Conservation (phyloP, 2,888 invertebrate species). For the Melanostoma mellinum region DNA sequence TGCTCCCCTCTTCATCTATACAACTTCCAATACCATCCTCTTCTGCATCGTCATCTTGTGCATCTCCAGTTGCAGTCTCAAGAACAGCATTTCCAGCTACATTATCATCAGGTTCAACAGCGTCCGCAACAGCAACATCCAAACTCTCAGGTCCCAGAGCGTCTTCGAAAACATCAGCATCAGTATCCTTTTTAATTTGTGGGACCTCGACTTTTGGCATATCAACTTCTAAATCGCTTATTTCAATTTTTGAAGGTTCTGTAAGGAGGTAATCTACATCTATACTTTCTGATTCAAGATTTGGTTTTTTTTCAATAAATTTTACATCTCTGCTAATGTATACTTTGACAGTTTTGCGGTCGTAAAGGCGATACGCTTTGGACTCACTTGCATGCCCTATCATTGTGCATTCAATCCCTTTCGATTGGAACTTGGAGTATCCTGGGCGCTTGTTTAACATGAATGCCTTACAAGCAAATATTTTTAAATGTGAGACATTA, state of each 20-base stretch:
- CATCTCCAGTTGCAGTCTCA: not conserved
- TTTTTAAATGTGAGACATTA: conserved; percentile 17
- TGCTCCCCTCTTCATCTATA: conserved; percentile 13
- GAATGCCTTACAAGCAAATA: conserved; percentile 22
- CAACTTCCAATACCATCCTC: conserved; percentile 1
- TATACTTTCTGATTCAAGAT: not conserved
- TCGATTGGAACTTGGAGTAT: conserved; percentile 10
- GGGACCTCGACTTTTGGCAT: not conserved
- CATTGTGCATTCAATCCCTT: conserved; percentile 12
- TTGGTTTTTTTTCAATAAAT: not conserved
- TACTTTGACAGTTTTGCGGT: not conserved
- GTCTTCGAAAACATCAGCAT: conserved; percentile 15
- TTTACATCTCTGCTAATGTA: not conserved
- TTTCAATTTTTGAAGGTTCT: conserved; percentile 3
- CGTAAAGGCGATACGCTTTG: conserved; percentile 15
- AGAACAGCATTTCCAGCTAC: not conserved
- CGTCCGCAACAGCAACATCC: not conserved
- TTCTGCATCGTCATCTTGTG: not conserved
- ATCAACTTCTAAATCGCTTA: too few relatives aligned
- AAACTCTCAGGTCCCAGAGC: conserved; percentile 15
- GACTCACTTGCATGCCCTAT: not conserved
- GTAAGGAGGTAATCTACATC: not conserved
- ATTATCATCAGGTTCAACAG: not conserved
- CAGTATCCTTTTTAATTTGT: not conserved
- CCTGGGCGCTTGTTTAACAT: conserved; percentile 34